A percentile compares a stretch with the other conserved stretches of the same genome.
These are phyloP conservation scores for Leptobrachium leishanense DNA, from an alignment of 2,113 vertebrate species.

Conservation along the genomic window DNA sequence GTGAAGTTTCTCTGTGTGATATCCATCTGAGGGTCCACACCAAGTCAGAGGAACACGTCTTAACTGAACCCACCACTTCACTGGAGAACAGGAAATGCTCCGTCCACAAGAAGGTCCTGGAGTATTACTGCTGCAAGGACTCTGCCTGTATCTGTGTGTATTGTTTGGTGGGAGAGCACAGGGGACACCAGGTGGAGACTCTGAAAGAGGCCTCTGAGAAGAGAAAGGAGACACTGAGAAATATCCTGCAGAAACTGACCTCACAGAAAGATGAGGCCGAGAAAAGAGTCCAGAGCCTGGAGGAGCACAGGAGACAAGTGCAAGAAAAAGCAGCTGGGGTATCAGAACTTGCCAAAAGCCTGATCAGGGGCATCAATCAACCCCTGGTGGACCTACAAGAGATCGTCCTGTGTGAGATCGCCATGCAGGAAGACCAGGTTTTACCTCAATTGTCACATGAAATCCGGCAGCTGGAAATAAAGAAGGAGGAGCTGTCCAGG, in stretches of 20 bases:
- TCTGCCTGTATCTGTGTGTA: not conserved
- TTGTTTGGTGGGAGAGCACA: not conserved
- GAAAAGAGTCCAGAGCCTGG: not conserved
- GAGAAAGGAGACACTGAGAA: conserved; percentile 1
- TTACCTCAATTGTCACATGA: no score
- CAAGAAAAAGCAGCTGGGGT: not conserved
- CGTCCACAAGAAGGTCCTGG: not conserved
- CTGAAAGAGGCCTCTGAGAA: conserved; percentile 3
- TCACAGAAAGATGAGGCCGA: not conserved
- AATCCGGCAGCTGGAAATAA: not conserved
- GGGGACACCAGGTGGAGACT: not conserved
- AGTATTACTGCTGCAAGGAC: conserved; percentile 8
- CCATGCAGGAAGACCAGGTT: not conserved
- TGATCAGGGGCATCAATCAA: not conserved
- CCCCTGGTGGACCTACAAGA: not conserved
- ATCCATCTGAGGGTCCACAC: no score
- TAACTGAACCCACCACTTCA: not conserved
- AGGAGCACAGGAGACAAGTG: not conserved
- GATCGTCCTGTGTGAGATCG: not conserved
- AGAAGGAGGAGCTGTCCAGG: not conserved
- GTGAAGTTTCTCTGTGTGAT: no score
- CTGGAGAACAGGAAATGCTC: not conserved
- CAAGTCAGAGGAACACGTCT: no score
- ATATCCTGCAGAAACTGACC: not conserved
- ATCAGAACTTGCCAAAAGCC: not conserved